Percentiles rank a stretch among this genome's conserved stretches.
Conservation (phyloP, 2,797 vertebrate genomes). For the Pteropus rufus region DNA sequence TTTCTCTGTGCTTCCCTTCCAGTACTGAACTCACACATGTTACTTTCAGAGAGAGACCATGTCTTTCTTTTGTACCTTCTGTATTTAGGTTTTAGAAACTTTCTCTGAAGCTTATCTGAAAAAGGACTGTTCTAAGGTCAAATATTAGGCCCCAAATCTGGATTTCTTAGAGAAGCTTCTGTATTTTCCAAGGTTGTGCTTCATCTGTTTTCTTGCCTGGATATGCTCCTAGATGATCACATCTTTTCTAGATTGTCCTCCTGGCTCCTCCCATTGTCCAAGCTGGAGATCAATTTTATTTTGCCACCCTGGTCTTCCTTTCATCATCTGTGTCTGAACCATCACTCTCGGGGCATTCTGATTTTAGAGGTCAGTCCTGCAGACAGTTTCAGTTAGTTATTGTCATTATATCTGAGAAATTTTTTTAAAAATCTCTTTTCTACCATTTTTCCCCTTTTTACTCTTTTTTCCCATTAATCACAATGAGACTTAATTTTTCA, state of each 20-base stretch:
- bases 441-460: background rate
- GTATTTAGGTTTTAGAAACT: background rate
- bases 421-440: background rate
- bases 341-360: rapidly evolving
- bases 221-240: background rate
- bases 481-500: background rate
- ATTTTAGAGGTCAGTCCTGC: background rate
- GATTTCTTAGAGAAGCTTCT: background rate
- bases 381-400: background rate
- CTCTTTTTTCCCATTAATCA: background rate
- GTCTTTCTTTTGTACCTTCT: background rate
- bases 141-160: background rate
- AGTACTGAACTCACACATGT: background rate
- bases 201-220: background rate
- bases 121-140: background rate
- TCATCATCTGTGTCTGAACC: background rate
- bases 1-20: background rate
- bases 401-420: background rate
- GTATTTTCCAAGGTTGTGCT: background rate
- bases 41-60: background rate
- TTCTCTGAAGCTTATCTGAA: background rate
- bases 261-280: background rate
- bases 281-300: background rate
- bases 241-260: background rate
- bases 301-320: background rate